A percentile compares a stretch with the other conserved stretches of the same genome.
Evolutionary conservation across 2,888 invertebrate species (phyloP).

Genomic region (Cosmia pyralina): DNA sequence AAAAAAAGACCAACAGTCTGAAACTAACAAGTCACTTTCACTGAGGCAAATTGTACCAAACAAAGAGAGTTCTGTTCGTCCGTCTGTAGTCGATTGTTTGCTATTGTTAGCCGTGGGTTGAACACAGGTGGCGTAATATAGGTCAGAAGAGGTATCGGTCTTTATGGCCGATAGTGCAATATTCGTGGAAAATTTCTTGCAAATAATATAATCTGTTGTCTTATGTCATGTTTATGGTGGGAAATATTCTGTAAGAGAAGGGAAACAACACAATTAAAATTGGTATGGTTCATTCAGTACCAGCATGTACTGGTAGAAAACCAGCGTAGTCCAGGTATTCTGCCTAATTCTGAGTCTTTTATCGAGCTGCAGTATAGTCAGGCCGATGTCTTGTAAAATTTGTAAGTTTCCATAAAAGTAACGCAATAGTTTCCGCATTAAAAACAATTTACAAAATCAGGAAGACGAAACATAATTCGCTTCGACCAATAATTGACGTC

Average conservation of each 20-base stretch:
- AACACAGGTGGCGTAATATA: conserved; percentile 55
- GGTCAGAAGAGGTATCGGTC: conserved; percentile 37
- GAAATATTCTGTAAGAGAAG: conserved; percentile 16
- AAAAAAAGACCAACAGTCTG: conserved; percentile 39
- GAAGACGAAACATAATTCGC: conserved; percentile 44
- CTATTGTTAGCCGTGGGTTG: conserved; percentile 55
- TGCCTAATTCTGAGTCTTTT: background rate
- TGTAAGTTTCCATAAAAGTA: background rate
- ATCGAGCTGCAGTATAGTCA: background rate
- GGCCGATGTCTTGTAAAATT: background rate
- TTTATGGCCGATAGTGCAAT: conserved; percentile 31
- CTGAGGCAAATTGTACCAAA: conserved; percentile 56
- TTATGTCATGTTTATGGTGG: conserved; percentile 1
- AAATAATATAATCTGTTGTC: conserved; percentile 15
- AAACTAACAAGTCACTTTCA: conserved; percentile 61
- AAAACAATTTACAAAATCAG: conserved; percentile 30
- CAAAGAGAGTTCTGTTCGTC: conserved; percentile 56
- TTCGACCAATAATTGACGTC: conserved; percentile 38
- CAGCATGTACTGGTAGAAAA: background rate
- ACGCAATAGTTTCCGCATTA: conserved; percentile 11
- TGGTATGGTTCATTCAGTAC: background rate
- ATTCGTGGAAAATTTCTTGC: conserved; percentile 27
- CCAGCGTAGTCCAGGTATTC: no score
- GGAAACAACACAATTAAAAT: background rate
- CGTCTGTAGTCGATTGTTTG: conserved; percentile 34